These are phyloP conservation scores for Tylochromis polylepis DNA, from an alignment of 2,113 vertebrate genomes.

Conservation along the genomic window DNA sequence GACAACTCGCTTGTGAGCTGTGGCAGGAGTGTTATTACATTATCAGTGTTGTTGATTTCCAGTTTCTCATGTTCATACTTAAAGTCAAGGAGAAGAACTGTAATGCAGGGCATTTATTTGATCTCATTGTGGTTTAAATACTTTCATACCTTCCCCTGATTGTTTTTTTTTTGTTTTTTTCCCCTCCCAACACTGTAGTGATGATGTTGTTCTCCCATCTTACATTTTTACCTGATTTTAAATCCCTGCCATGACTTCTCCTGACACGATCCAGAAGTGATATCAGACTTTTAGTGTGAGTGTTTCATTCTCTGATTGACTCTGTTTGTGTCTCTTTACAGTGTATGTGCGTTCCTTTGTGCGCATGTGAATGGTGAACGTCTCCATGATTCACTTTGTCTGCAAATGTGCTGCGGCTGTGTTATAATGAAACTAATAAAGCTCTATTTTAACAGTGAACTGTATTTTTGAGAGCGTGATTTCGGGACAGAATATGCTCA, in stretches of 20 bases:
- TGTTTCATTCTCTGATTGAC: slow-evolving; percentile 1
- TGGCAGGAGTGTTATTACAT: not conserved
- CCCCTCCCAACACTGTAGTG: not conserved
- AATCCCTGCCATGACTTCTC: not conserved
- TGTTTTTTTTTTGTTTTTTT: not conserved
- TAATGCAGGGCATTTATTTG: slow-evolving; percentile 14
- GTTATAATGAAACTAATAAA: slow-evolving; percentile 62
- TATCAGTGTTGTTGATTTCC: not conserved
- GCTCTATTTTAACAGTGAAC: slow-evolving; percentile 70
- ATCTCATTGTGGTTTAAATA: slow-evolving; percentile 1
- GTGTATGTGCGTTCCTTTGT: slow-evolving; percentile 27
- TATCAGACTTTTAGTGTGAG: slow-evolving; percentile 3
- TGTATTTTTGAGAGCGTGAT: not conserved
- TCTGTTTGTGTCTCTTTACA: slow-evolving; percentile 34
- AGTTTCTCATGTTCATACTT: not conserved
- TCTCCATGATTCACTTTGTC: slow-evolving; percentile 34
- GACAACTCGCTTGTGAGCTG: not conserved
- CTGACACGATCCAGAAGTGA: not conserved
- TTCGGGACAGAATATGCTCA: not conserved
- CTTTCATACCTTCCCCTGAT: slow-evolving; percentile 11
- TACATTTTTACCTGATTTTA: not conserved
- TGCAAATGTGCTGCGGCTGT: slow-evolving; percentile 36
- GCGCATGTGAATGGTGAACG: not conserved
- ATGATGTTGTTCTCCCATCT: not conserved
- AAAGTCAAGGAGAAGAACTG: not conserved